Percentiles rank a stretch among this genome's conserved stretches.
Conservation (phyloP, 1,140 invertebrate genomes). For the Heliconius melpomene region DNA sequence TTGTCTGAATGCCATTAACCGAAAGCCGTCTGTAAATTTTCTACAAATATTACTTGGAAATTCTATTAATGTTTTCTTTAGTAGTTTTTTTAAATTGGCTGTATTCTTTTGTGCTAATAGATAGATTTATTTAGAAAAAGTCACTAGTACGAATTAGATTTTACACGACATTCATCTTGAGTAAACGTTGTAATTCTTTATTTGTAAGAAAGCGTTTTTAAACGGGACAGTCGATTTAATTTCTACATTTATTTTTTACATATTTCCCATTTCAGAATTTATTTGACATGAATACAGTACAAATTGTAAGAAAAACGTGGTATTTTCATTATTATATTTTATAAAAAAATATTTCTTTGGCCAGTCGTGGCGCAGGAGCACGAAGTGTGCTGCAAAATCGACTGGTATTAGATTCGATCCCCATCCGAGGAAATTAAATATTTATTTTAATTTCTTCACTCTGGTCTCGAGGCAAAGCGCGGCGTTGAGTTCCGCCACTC, state of each 20-base stretch:
- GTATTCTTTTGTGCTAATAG: neutral
- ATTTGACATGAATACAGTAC: neutral
- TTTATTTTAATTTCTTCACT: no score
- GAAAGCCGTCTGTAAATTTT: neutral
- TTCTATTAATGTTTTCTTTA: conserved; percentile 11
- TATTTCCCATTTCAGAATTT: neutral
- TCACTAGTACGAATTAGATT: neutral
- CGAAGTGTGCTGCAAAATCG: no score
- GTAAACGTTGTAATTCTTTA: neutral
- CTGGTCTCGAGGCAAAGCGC: no score
- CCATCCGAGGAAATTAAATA: no score
- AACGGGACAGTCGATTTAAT: neutral
- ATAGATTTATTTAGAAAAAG: conserved; percentile 8
- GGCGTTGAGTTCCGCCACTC: no score
- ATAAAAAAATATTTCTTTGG: no score
- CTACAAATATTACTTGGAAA: neutral
- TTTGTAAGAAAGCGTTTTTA: neutral
- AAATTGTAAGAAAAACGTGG: no score
- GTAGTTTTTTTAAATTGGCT: conserved; percentile 6
- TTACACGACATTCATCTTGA: neutral
- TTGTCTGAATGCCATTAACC: neutral
- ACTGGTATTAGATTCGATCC: no score
- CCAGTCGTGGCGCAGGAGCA: no score
- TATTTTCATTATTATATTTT: no score
- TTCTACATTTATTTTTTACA: neutral